Evolutionary conservation across 2,113 vertebrate genomes (phyloP), one percentile per base, ranked within the genome.

Genomic region (Otolemur garnettii): DNA sequence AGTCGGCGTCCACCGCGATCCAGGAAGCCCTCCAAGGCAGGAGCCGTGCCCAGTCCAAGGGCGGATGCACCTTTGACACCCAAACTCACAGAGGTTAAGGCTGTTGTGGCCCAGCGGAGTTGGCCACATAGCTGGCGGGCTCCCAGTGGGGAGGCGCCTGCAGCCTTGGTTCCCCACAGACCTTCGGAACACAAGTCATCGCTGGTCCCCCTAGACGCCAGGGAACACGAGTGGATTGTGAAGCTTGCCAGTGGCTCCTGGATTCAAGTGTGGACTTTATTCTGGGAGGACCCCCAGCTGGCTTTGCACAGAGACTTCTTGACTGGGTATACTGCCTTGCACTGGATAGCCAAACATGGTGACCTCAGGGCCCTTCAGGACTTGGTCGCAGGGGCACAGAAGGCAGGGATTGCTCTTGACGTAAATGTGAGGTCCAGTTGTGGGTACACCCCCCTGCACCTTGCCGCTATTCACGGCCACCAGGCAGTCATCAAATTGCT

Each of bases 271-370:
- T 98, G 99, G 96, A 96, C 96, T 0, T 98, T 99, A 80, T 99
- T 99, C 94, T 96, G 98, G 94, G 98, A 99, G 15, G 99, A 99
- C 13, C 97, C 99, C 0, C 98, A 98, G 5, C 98, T 99, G 69
- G 99, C 99, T 69, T 96, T 99, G 96, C 99, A 97, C 94, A 98
- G 96, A 38, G 99, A 99, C 97, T 99, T 99, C 97, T 98, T 99
- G 95, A 99, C 99, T 0, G 99, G 99, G 35, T 99, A 99, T 97
- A 99, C 99, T 0, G 98, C 99, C 4, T 98, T 99, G 81, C 99
- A 99, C 98, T 99, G 99, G 99, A 99, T 99, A 74, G 99, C 99
- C 89, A 99, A 99, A 96, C 99, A 99, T 0, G 99, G 99, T 0
- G 98, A 99, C 69, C 98, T 99, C 74, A 38, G 97, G 0, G 99